phyloP scores from a whole-genome alignment of 2,797 vertebrate species.

The Bucorvus abyssinicus region DNA sequence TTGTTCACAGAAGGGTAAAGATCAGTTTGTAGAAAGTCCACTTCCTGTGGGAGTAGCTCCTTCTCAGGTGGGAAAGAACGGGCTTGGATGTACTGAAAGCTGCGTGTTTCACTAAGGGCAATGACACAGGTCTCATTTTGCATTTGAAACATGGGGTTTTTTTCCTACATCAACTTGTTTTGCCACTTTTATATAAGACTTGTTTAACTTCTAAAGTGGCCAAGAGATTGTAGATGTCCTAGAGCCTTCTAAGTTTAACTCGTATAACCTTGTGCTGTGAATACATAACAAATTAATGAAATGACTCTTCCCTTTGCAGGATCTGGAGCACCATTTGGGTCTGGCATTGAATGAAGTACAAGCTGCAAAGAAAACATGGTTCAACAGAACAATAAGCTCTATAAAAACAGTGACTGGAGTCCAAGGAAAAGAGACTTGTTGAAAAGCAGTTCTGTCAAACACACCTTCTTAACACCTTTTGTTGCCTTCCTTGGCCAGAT shows the following conservation, averaged over 20 bases:
- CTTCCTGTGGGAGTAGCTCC: not conserved
- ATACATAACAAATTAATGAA: not conserved
- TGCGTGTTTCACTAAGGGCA: not conserved
- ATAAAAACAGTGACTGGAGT: slow-evolving; percentile 98
- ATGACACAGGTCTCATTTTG: not conserved
- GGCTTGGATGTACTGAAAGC: not conserved
- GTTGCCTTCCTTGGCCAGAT: slow-evolving; percentile 79
- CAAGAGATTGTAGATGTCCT: not conserved
- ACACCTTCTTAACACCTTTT: slow-evolving; percentile 76
- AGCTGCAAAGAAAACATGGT: slow-evolving; percentile 99
- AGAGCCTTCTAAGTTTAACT: not conserved
- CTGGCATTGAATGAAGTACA: slow-evolving; percentile 95
- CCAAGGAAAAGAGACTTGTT: slow-evolving; percentile 97
- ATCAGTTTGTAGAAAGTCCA: not conserved
- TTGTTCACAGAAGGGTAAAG: not conserved
- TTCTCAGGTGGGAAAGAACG: not conserved
- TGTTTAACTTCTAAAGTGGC: not conserved
- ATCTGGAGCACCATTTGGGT: slow-evolving; percentile 96
- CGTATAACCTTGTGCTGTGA: not conserved
- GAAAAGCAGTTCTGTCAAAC: slow-evolving; percentile 71
- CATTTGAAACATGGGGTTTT: not conserved
- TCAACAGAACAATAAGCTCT: slow-evolving; percentile 97
- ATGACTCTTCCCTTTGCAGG: slow-evolving; percentile 74
- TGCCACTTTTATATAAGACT: not conserved
- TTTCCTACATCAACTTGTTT: not conserved